Base-by-base conservation (phyloP, 1,140 invertebrate species). In the Eurosta solidaginis region DNA sequence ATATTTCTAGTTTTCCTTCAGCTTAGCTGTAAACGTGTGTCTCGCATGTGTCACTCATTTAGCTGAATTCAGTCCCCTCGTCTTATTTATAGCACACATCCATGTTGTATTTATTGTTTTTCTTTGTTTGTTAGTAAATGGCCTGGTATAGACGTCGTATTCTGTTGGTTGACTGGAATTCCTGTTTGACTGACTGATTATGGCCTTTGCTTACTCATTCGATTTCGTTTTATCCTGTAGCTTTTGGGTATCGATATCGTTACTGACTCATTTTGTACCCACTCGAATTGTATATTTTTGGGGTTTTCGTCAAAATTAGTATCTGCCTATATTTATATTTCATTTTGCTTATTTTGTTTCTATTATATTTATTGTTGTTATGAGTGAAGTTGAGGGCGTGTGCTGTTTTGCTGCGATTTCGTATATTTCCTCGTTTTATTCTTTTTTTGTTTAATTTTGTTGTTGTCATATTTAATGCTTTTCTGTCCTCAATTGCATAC, bases 11-110 rank as follows among this genome's bases (percentile, higher is more conserved):
- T 68, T 68, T 68, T 68, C 20, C 17, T 68, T 20, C 59, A 68
- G n/a, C n/a, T n/a, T 33, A 29, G 33, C 33, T 68, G 59, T 40
- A 68, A n/a, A 68, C 59, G 33, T 68, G 59, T 68, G 59, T 68
- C 59, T 68, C 36, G 59, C 59, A 68, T 68, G 59, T 68, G n/a
- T 68, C 59, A 22, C 33, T 68, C 33, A 68, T 40, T 42, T 33
- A n/a, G 33, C 7, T 68, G n/a, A 40, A n/a, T n/a, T 14, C 59
- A 14, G 33, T 68, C 59, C 17, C 59, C 33, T 36, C 59, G 33
- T 40, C 33, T 36, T 68, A 68, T 42, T 68, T 68, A 68, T 68
- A 17, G 33, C 29, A 68, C 59, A 68, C n/a, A n/a, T n/a, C n/a
- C n/a, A n/a, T 22, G 40, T 68, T 68, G 29, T 68, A 40, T 68